Base-by-base conservation (phyloP, 2,113 vertebrate genomes). In the Leptobrachium ailaonicum region DNA sequence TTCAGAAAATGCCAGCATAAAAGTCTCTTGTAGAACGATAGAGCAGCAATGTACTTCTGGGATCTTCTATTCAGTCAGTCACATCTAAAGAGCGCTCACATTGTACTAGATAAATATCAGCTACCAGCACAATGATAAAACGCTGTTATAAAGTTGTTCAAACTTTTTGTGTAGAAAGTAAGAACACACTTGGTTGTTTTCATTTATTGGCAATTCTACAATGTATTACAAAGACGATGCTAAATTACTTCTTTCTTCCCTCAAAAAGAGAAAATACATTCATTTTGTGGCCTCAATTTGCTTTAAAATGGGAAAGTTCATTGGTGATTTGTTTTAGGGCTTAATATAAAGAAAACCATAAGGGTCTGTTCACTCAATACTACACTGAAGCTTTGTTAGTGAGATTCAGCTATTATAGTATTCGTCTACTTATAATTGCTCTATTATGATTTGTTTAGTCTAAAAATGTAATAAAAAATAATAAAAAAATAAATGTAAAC, bases 31-130 rank as follows among this genome's bases (percentile, higher is more conserved):
- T 3, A 58, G 68, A 43, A 77, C 20, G 53, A 68, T 68, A 67
- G 41, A 20, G 50, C 5, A 11, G 41, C 4, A 11, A 14, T 56
- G 32, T 50, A 56, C 11, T 10, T 45, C 69, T 14, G 6, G 41
- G 45, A 53, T 11, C 74, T n/a, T 76, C 53, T 70, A 42, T 60
- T 53, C 50, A 32, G 66, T 32, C 66, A 44, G 75, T 41, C 69
- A 50, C 6, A 32, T 76, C 41, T 68, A 76, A 68, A 53, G 75
- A 47, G 41, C 60, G 41, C n/a, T 69, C 41, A 4, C 53, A 77
- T 70, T 77, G 66, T 77, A 50, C 3, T 6, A 77, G 53, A 77
- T 70, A 77, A 77, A 60, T 77, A 70, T 70, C 53, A 60, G 69
- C 41, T 60, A 68, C 53, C 41, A 69, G 50, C 2, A 70, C 66